phyloP scores from a whole-genome alignment of 2,797 vertebrate genomes.

The Dryobates pubescens region DNA sequence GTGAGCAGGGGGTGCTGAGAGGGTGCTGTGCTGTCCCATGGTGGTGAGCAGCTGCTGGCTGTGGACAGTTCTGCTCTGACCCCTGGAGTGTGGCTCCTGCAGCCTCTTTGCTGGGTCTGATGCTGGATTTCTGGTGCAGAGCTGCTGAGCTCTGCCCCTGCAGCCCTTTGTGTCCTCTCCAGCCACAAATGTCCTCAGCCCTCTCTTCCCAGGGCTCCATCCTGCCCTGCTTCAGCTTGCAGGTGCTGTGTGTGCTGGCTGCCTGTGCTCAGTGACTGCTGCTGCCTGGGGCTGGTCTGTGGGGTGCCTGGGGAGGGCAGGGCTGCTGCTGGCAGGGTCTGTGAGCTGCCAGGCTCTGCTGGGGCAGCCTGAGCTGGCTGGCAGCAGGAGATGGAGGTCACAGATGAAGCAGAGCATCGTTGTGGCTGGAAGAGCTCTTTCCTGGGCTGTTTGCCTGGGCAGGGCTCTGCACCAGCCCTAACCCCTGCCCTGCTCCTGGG shows the following conservation, averaged over 20 bases:
- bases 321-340: rapidly evolving
- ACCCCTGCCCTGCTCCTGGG: rapidly evolving
- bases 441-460: background rate
- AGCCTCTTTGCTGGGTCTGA: background rate
- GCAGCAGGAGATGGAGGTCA: rapidly evolving
- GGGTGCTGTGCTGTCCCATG: background rate
- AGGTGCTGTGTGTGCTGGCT: rapidly evolving
- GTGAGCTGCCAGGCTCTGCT: background rate
- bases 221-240: background rate
- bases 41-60: background rate
- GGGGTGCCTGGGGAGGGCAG: background rate
- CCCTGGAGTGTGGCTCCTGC: rapidly evolving
- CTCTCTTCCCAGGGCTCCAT: background rate
- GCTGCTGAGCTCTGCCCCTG: background rate
- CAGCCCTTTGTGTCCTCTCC: background rate
- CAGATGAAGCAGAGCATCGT: too few relatives aligned
- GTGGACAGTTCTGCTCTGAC: rapidly evolving
- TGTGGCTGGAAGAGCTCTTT: too few relatives aligned
- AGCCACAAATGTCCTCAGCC: background rate
- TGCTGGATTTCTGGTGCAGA: background rate
- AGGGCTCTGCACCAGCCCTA: background rate
- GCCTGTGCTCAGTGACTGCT: rapidly evolving
- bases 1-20: background rate
- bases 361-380: background rate
- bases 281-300: background rate